Percentiles rank a stretch among this genome's conserved stretches.
These are phyloP conservation scores for Zapus hudsonius DNA, from an alignment of 2,113 vertebrate genomes.

Conservation along the genomic window DNA sequence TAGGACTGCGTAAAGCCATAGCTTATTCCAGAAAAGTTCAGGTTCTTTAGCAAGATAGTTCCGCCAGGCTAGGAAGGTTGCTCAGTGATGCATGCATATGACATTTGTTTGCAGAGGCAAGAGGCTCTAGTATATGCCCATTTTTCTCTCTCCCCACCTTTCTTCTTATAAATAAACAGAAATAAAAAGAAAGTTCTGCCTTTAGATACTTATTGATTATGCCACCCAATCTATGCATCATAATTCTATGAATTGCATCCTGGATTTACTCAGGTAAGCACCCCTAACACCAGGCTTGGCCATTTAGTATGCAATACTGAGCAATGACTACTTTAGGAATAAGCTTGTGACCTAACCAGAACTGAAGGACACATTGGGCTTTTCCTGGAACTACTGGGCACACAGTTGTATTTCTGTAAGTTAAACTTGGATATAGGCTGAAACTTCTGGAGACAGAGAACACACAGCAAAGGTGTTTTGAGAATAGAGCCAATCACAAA, in stretches of 20 bases:
- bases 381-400: not conserved
- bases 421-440: not conserved
- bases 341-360: not conserved
- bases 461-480: not conserved
- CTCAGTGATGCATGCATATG: too few species aligned
- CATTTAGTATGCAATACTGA: not conserved
- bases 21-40: too few species aligned
- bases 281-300: not conserved
- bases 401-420: not conserved
- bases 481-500: not conserved
- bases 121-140: too few species aligned
- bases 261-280: not conserved
- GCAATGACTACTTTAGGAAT: not conserved
- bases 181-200: not conserved
- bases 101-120: too few species aligned
- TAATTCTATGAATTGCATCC: not conserved
- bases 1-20: too few species aligned
- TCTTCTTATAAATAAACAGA: too few species aligned
- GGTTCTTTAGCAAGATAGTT: not conserved
- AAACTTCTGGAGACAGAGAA: not conserved
- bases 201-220: not conserved
- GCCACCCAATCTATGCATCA: not conserved
- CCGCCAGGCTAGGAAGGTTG: not conserved
- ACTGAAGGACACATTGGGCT: not conserved
- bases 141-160: too few species aligned